Evolutionary conservation across 1,140 invertebrate species (phyloP), one percentile per base, ranked within the genome.

Genomic region (Eumeta japonica): DNA sequence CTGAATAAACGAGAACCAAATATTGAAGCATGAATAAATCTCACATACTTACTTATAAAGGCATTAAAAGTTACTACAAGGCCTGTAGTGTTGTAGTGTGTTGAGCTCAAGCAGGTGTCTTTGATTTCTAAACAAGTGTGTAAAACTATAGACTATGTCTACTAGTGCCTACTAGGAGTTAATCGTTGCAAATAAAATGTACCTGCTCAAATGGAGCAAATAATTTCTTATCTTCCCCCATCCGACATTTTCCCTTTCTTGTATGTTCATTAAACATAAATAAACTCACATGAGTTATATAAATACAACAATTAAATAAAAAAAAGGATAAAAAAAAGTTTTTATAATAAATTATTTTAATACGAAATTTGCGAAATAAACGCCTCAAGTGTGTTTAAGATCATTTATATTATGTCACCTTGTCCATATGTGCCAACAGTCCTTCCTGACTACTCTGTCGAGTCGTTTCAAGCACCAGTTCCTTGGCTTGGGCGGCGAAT

Each of bases 371-470:
- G n/a, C n/a, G n/a, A n/a, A n/a, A n/a, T n/a, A n/a, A n/a, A n/a
- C n/a, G n/a, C n/a, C n/a, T n/a, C n/a, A 24, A 24, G 5, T 24
- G 20, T 24, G 5, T 24, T 20, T 35, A 40, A 28, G 33, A 27
- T 14, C 9, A 27, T 36, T 28, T 29, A 28, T 29, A 29, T 16
- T 28, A 11, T 19, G 12, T 43, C 47, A 90, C 88, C 80, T 93
- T 92, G 49, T 93, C 90, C 80, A 94, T 89, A 39, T 92, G 90
- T 9, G 90, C 89, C n/a, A 94, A 66, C 1, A 94, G 49, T 11
- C 89, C 89, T 56, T 94, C 90, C 62, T 94, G 90, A 53, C 89
- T 92, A 53, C 88, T 88, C 62, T 94, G 90, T 4, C 90, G 79
- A 0, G 88, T 91, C 0, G 88, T 90, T 58, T 92, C 89, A 28